Percentiles rank a stretch among this genome's conserved stretches.
Conservation (phyloP, 2,888 invertebrate species). For the Cosmopolites sordidus region DNA sequence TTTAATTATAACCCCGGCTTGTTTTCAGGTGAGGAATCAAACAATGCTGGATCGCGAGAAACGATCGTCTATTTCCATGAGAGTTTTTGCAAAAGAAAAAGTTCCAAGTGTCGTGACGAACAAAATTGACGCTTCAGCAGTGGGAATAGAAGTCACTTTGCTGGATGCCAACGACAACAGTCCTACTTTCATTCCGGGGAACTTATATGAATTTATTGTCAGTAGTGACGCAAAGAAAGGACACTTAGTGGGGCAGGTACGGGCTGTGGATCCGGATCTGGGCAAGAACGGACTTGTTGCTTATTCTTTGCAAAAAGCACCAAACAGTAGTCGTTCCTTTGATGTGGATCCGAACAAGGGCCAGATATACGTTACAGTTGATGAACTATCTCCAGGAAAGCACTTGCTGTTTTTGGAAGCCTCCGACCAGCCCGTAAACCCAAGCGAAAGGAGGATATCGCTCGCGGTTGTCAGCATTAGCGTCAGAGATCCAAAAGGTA, state of each 20-base stretch:
- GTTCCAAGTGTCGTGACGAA: slow-evolving; percentile 62
- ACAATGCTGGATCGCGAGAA: slow-evolving; percentile 75
- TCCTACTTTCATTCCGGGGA: slow-evolving; percentile 78
- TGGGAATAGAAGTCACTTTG: slow-evolving; percentile 75
- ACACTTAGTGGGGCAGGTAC: slow-evolving; percentile 63
- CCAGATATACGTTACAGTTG: slow-evolving; percentile 61
- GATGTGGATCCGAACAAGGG: slow-evolving; percentile 69
- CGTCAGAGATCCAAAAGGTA: slow-evolving; percentile 53
- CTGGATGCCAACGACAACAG: slow-evolving; percentile 90
- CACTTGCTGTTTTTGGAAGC: slow-evolving; percentile 82
- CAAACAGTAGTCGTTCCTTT: slow-evolving; percentile 58
- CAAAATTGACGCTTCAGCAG: slow-evolving; percentile 52
- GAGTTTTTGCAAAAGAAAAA: slow-evolving; percentile 76
- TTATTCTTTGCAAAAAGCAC: slow-evolving; percentile 41
- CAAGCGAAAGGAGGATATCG: slow-evolving; percentile 76
- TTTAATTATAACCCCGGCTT: too few species aligned
- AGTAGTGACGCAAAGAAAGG: slow-evolving; percentile 65
- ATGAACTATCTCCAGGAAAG: slow-evolving; percentile 64
- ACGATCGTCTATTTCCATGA: slow-evolving; percentile 66
- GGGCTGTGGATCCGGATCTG: slow-evolving; percentile 77
- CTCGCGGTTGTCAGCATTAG: slow-evolving; percentile 82
- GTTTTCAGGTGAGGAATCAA: slow-evolving; percentile 55
- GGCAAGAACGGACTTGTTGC: slow-evolving; percentile 72
- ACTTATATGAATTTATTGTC: slow-evolving; percentile 73
- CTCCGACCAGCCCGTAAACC: slow-evolving; percentile 76